Percentiles rank a stretch among this genome's conserved stretches.
These are phyloP conservation scores for Tholera decimalis DNA, from an alignment of 2,888 invertebrate species.

Conservation along the genomic window DNA sequence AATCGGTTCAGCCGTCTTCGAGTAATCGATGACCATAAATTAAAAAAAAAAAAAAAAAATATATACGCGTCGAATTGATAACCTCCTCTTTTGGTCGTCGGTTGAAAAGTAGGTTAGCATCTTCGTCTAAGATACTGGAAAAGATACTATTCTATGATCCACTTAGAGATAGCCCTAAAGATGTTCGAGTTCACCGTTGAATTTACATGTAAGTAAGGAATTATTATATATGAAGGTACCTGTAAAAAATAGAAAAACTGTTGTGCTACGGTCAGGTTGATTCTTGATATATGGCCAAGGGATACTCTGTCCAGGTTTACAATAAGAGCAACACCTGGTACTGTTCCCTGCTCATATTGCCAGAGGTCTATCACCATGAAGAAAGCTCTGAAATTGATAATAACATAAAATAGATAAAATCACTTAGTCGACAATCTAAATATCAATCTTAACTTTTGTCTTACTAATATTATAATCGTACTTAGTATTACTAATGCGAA, in stretches of 20 bases:
- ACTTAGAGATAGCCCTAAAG: conserved; percentile 15
- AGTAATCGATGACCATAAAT: too few species aligned
- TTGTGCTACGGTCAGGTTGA: conserved; percentile 92
- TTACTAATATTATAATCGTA: too few species aligned
- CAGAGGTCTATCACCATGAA: conserved; percentile 79
- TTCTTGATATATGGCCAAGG: conserved; percentile 92
- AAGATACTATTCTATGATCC: conserved; percentile 4
- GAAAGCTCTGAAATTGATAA: conserved; percentile 73
- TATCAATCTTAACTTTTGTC: too few species aligned
- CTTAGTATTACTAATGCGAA: too few species aligned
- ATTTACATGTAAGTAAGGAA: conserved; percentile 1
- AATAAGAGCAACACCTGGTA: conserved; percentile 91
- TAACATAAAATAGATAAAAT: neutral
- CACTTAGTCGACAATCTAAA: too few species aligned
- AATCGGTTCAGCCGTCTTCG: too few species aligned
- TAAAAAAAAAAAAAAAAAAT: too few species aligned
- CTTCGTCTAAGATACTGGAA: conserved; percentile 28
- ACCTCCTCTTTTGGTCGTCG: too few species aligned
- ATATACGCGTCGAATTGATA: too few species aligned
- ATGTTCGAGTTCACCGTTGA: neutral
- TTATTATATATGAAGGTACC: conserved; percentile 72
- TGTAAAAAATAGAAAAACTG: conserved; percentile 93
- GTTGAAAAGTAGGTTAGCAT: conserved; percentile 34
- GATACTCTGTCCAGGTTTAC: conserved; percentile 92
- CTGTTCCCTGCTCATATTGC: conserved; percentile 91